Conservation (phyloP, 2,113 vertebrate genomes). For the Eolophus roseicapilla region DNA sequence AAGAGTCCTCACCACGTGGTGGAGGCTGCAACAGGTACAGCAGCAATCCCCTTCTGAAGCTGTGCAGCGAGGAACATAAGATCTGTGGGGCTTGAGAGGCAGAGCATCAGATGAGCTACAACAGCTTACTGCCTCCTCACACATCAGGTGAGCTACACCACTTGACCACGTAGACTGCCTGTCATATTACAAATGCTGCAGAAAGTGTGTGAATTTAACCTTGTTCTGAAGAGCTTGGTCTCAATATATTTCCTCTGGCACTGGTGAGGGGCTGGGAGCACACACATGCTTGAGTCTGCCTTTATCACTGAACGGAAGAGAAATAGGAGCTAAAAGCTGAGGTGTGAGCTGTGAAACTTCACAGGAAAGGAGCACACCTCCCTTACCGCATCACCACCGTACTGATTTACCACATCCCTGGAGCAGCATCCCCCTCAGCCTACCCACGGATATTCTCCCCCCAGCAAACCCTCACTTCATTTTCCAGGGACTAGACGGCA, state of each 20-base stretch:
- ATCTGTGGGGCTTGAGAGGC: neutral
- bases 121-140: neutral
- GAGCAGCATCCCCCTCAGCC: neutral
- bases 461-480: neutral
- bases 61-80: neutral
- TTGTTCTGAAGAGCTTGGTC: neutral
- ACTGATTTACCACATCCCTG: neutral
- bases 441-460: neutral
- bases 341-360: neutral
- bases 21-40: neutral
- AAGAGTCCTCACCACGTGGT: accelerated
- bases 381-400: neutral
- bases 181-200: neutral
- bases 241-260: neutral
- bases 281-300: neutral
- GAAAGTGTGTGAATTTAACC: neutral
- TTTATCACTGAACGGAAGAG: neutral
- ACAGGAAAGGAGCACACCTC: neutral
- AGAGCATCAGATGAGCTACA: neutral
- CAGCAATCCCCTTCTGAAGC: accelerated
- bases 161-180: accelerated
- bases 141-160: neutral
- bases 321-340: neutral
- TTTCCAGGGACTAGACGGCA: neutral
- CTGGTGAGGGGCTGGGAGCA: neutral